phyloP scores from a whole-genome alignment of 2,113 vertebrate species.

The Nycticorax nycticorax region DNA sequence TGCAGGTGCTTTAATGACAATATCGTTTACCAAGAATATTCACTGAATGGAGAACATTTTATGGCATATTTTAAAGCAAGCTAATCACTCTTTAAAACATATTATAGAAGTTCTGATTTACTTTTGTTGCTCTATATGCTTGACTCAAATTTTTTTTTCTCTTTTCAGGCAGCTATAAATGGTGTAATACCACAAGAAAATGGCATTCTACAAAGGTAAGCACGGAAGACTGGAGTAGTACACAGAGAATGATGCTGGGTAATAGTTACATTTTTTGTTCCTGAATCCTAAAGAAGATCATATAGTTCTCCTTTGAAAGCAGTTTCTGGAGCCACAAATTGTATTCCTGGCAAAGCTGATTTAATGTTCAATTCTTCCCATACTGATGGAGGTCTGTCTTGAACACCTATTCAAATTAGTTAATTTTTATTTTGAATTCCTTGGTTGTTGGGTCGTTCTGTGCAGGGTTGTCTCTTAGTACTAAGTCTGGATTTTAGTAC shows the following conservation, averaged over 20 bases:
- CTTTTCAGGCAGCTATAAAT: conserved; percentile 97
- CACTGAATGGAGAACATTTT: background rate
- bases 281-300: background rate
- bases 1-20: background rate
- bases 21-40: background rate
- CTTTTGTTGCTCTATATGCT: background rate
- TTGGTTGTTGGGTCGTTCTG: background rate
- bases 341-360: background rate
- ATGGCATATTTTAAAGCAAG: background rate
- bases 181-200: conserved; percentile 99
- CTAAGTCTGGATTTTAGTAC: background rate
- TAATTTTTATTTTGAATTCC: background rate
- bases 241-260: background rate
- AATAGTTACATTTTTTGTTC: background rate
- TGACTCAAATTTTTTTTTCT: conserved; percentile 40
- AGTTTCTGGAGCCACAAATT: background rate
- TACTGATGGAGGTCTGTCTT: background rate
- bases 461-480: background rate
- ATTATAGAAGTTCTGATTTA: background rate
- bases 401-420: background rate
- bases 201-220: conserved; percentile 97
- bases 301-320: conserved; percentile 12
- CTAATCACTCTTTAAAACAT: background rate
- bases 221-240: background rate
- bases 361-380: background rate